Conservation (phyloP, 2,888 invertebrate species). For the Hirudinaria manillensis region DNA sequence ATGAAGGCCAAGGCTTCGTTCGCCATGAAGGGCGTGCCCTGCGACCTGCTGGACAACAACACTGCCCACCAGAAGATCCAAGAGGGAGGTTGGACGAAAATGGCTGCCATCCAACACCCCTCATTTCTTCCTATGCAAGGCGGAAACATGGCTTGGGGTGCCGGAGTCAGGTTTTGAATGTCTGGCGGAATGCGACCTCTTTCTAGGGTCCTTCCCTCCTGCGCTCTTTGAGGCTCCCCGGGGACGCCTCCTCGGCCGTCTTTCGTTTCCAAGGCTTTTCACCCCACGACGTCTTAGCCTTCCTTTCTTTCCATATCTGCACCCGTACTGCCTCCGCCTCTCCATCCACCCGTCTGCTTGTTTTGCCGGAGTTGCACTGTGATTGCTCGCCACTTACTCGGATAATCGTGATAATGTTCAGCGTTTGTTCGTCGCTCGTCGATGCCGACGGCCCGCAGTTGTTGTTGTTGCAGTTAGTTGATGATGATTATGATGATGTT, state of each 20-base stretch:
- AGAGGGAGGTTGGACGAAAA: conserved; percentile 15
- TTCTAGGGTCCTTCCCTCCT: neutral
- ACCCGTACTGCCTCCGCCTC: neutral
- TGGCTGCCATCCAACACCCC: neutral
- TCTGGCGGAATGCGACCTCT: neutral
- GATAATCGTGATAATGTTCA: conserved; percentile 2
- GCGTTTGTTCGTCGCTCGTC: neutral
- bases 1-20: conserved; percentile 27
- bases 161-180: neutral
- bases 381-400: neutral
- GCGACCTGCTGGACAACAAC: conserved; percentile 21
- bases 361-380: conserved; percentile 1
- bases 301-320: neutral
- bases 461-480: neutral
- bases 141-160: neutral
- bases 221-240: too few relatives aligned
- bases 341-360: neutral
- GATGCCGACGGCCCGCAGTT: neutral
- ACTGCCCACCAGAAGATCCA: conserved; percentile 21
- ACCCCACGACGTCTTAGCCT: neutral
- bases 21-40: conserved; percentile 19
- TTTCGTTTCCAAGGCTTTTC: neutral
- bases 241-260: neutral
- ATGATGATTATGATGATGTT: too few relatives aligned
- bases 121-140: conserved; percentile 16